Evolutionary conservation across 2,797 vertebrate genomes (phyloP).

Genomic region (Spondyliosoma cantharus): DNA sequence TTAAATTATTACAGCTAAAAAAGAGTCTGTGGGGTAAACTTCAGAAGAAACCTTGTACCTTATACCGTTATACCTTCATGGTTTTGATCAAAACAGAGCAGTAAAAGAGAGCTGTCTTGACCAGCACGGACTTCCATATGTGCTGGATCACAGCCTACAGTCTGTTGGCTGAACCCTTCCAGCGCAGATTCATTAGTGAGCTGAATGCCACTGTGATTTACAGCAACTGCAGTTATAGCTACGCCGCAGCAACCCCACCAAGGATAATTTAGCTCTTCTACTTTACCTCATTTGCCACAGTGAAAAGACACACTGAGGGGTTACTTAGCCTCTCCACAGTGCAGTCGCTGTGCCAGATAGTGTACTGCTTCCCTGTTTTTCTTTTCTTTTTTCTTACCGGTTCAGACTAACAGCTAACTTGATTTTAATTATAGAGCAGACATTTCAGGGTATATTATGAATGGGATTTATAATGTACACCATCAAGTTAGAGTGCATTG

Average conservation of each 20-base stretch:
- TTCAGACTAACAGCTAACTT: conserved; percentile 36
- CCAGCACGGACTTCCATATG: conserved; percentile 57
- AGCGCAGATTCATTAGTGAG: conserved; percentile 75
- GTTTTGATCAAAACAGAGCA: conserved; percentile 37
- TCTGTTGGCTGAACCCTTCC: conserved; percentile 65
- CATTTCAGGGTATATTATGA: conserved; percentile 40
- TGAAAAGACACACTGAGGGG: conserved; percentile 47
- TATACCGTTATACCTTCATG: not conserved
- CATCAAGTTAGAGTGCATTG: conserved; percentile 47
- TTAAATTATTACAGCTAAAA: no score
- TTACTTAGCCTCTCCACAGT: conserved; percentile 28
- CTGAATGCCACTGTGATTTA: conserved; percentile 73
- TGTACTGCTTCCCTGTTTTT: conserved; percentile 12
- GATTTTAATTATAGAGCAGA: conserved; percentile 54
- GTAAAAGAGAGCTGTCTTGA: conserved; percentile 40
- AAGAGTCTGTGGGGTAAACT: no score
- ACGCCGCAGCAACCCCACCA: conserved; percentile 54
- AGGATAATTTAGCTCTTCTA: conserved; percentile 54
- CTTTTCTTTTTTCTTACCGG: conserved; percentile 11
- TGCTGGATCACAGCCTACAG: conserved; percentile 51
- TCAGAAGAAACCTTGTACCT: conserved; percentile 5
- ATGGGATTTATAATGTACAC: conserved; percentile 46
- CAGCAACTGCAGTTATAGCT: conserved; percentile 74
- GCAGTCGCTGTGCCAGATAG: conserved; percentile 21
- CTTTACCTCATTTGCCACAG: conserved; percentile 67